Base-by-base conservation (phyloP, 2,888 invertebrate species). In the Drosophila lutescens region DNA sequence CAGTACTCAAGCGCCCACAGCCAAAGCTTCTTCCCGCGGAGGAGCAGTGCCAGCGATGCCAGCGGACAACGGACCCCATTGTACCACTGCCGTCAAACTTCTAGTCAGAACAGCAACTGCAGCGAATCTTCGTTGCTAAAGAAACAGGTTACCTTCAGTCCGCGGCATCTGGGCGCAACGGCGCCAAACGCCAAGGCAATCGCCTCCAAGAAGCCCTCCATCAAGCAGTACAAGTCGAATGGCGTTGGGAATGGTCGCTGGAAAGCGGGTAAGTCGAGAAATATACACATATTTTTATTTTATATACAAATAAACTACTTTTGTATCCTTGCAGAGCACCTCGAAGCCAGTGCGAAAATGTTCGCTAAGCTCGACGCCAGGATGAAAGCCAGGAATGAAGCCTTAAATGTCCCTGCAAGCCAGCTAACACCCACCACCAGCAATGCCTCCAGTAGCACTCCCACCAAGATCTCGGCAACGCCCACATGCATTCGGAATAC, bases 361-460 rank as follows among this genome's bases (percentile, higher is more conserved):
- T 83, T 83, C 26, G 86, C 74, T 41, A 83, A 83, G 68, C 38
- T 86, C 50, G 81, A 81, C 9, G 66, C 70, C 10, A 80, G 56
- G 44, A 83, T 49, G 7, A 34, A 49, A 1, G 49, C 49, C 7
- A 34, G 49, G 8, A 49, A 17, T 34, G 34, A 49, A 32, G 56
- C 10, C 23, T 34, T 10, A 23, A 40, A n/a, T 47, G 20, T 40
- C 13, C 30, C 70, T n/a, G 55, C 63, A 1, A 47, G 43, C 7
- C 86, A 86, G 49, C 58, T 78, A 6, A 81, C 87, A 32, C 81
- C 82, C n/a, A 79, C 82, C 12, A 85, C 85, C 13, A 82, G 82
- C 53, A 78, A 81, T 47, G 80, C 84, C 6, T 81, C 87, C 0
- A 81, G 81, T 57, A 68, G 85, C 10, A 84, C 85, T 2, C 81